Conservation (phyloP, 2,113 vertebrate genomes). For the Irena cyanogastra region DNA sequence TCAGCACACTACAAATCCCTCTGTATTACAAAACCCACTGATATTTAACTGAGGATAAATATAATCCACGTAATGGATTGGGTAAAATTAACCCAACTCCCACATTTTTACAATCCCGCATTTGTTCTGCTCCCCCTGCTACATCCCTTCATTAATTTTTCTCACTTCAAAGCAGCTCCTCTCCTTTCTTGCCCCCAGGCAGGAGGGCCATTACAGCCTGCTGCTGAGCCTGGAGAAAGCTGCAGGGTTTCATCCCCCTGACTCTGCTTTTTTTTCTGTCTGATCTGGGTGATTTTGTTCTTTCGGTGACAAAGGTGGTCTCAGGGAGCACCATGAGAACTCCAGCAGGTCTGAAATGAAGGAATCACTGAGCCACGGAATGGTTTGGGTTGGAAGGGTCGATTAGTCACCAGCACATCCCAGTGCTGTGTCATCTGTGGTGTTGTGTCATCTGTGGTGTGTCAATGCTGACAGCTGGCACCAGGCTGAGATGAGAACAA, state of each 20-base stretch:
- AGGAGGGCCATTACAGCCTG: background rate
- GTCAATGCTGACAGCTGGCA: background rate
- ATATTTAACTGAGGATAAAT: background rate
- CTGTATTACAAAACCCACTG: background rate
- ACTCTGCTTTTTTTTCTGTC: background rate
- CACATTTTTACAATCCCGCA: background rate
- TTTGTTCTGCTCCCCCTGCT: background rate
- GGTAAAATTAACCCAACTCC: background rate
- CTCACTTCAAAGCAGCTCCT: background rate
- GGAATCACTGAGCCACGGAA: background rate
- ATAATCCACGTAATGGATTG: background rate
- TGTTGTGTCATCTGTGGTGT: background rate
- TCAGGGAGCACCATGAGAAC: background rate
- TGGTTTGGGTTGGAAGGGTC: background rate
- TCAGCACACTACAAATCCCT: background rate
- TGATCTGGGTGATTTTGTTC: background rate
- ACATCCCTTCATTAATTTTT: background rate
- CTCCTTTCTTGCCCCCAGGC: background rate
- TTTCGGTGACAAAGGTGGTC: fast-evolving
- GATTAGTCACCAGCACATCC: background rate
- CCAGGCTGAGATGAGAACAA: background rate
- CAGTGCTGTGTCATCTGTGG: background rate
- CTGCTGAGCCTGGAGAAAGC: background rate
- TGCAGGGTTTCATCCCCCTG: no score
- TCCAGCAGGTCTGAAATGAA: background rate